Percentiles rank a stretch among this genome's conserved stretches.
Conservation (phyloP, 2,888 invertebrate species). For the Nebria brevicollis region DNA sequence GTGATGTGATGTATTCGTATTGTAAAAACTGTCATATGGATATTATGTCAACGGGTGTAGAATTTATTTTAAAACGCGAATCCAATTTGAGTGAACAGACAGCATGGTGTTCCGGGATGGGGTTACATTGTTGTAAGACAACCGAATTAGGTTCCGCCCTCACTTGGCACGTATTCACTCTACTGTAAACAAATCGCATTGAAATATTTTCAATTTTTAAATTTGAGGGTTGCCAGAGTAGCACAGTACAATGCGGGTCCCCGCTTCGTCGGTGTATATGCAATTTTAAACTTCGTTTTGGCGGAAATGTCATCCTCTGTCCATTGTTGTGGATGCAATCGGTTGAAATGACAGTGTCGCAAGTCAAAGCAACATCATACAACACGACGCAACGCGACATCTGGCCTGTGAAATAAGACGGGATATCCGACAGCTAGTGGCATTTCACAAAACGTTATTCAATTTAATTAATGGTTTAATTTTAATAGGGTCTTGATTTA, state of each 20-base stretch:
- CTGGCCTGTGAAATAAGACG: slow-evolving; percentile 61
- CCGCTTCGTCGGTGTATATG: slow-evolving; percentile 52
- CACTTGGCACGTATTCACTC: slow-evolving; percentile 59
- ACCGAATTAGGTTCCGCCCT: slow-evolving; percentile 61
- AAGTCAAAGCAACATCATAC: slow-evolving; percentile 1
- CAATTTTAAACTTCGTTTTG: slow-evolving; percentile 59
- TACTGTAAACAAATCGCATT: slow-evolving; percentile 63
- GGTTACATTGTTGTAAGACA: slow-evolving; percentile 60
- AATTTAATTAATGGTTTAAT: slow-evolving; percentile 62
- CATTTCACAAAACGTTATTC: slow-evolving; percentile 58
- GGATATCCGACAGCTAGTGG: slow-evolving; percentile 59
- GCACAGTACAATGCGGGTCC: slow-evolving; percentile 53
- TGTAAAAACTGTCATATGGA: neutral
- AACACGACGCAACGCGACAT: slow-evolving; percentile 41
- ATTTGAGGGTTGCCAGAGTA: slow-evolving; percentile 54
- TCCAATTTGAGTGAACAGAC: slow-evolving; percentile 40
- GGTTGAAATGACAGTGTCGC: slow-evolving; percentile 33
- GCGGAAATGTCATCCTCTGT: slow-evolving; percentile 61
- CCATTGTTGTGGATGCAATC: slow-evolving; percentile 55
- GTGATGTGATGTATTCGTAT: neutral
- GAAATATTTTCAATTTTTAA: slow-evolving; percentile 63
- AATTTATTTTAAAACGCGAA: slow-evolving; percentile 1
- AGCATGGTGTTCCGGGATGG: slow-evolving; percentile 55
- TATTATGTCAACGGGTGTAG: slow-evolving; percentile 1
- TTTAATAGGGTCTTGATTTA: slow-evolving; percentile 54